These are phyloP conservation scores for Hypanus sabinus DNA, from an alignment of 2,113 vertebrate genomes.

Conservation along the genomic window DNA sequence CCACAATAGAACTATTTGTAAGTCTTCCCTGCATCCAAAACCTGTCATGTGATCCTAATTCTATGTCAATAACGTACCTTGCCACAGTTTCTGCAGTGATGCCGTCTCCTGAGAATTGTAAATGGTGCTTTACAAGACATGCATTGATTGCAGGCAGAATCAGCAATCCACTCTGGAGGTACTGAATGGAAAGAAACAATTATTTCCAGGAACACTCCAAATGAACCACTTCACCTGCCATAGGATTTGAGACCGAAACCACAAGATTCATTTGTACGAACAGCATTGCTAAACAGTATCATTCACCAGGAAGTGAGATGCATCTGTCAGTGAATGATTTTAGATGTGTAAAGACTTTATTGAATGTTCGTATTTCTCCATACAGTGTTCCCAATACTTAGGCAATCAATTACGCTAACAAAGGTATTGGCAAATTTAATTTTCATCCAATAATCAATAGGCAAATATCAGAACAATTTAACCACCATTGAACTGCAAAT, in stretches of 20 bases:
- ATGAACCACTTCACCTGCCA: not conserved
- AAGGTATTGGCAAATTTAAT: not conserved
- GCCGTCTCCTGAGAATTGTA: conserved; percentile 55
- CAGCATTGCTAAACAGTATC: not conserved
- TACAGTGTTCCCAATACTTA: not conserved
- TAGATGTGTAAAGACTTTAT: not conserved
- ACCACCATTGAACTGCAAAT: not conserved
- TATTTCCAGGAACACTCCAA: not conserved
- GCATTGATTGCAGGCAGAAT: conserved; percentile 47
- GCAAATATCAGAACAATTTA: not conserved
- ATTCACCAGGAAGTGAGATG: not conserved
- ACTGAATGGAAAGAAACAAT: not conserved
- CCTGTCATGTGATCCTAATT: not conserved
- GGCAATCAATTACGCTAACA: not conserved
- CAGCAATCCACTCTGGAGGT: conserved; percentile 52
- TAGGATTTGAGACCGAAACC: too few relatives aligned
- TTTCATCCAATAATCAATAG: not conserved
- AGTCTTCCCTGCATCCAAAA: not conserved
- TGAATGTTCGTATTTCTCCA: not conserved
- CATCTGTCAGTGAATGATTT: not conserved
- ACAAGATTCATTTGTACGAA: not conserved
- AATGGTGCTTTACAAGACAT: conserved; percentile 50
- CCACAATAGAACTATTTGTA: too few relatives aligned
- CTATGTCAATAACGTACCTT: conserved; percentile 48
- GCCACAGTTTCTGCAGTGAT: conserved; percentile 62